phyloP scores from a whole-genome alignment of 2,888 invertebrate species.

The Ametastegia equiseti region DNA sequence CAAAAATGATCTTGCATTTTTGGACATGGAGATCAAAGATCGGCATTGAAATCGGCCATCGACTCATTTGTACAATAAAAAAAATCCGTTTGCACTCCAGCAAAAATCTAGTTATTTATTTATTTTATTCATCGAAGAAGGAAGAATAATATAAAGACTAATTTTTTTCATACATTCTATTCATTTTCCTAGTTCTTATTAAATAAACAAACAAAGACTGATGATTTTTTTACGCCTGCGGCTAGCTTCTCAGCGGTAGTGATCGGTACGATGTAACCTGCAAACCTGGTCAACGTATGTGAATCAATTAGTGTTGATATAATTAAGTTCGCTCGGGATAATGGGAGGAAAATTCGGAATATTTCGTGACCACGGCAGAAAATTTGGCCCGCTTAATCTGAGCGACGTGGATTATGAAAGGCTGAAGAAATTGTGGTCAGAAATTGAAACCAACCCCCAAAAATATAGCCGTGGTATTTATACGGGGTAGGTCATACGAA shows the following conservation, averaged over 20 bases:
- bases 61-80: too few relatives aligned
- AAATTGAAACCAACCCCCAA: background rate
- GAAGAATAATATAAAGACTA: too few relatives aligned
- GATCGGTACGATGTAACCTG: background rate
- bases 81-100: too few relatives aligned
- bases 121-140: too few relatives aligned
- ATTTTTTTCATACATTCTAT: background rate
- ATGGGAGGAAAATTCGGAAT: constrained; percentile 34
- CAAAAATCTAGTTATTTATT: too few relatives aligned
- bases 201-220: background rate
- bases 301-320: too few relatives aligned
- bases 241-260: background rate
- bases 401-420: background rate
- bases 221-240: background rate
- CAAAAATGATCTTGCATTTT: too few relatives aligned
- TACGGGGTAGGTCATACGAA: background rate
- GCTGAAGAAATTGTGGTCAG: constrained; percentile 27
- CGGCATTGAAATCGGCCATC: too few relatives aligned
- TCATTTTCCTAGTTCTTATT: background rate
- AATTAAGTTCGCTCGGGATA: background rate
- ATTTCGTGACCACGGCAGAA: background rate
- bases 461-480: constrained; percentile 24
- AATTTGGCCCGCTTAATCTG: background rate
- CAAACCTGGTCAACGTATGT: too few relatives aligned
- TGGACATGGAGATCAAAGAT: too few relatives aligned